phyloP scores from a whole-genome alignment of 2,113 vertebrate genomes.

The Rhinolophus sinicus region DNA sequence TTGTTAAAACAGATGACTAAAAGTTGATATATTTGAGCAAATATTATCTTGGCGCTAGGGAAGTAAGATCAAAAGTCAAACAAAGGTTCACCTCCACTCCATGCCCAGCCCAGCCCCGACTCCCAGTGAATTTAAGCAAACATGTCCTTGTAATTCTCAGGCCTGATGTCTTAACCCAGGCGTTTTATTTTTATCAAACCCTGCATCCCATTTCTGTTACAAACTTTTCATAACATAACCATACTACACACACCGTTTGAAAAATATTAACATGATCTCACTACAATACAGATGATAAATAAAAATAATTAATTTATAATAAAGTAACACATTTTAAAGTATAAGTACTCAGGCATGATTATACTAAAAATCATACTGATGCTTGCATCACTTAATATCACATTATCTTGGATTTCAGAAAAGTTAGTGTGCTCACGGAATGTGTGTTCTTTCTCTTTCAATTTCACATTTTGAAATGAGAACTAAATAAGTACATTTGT shows the following conservation, averaged over 20 bases:
- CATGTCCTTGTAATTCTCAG: background rate
- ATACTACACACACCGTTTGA: background rate
- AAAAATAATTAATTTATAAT: background rate
- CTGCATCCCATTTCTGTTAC: background rate
- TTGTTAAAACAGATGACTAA: constrained; percentile 21
- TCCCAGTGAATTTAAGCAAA: background rate
- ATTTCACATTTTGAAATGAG: background rate
- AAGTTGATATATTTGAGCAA: background rate
- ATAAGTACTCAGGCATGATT: background rate
- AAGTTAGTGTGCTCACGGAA: background rate
- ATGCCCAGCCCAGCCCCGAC: too few relatives aligned
- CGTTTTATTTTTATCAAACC: background rate
- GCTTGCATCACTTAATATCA: background rate
- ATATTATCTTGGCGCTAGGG: background rate
- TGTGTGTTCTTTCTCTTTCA: background rate
- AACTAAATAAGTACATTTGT: background rate
- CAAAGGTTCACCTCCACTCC: background rate
- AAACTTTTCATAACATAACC: background rate
- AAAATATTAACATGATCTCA: background rate
- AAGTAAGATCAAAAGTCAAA: background rate
- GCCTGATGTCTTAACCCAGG: background rate
- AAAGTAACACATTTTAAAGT: constrained; percentile 11
- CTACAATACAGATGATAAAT: background rate
- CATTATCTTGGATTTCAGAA: background rate
- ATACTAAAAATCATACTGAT: background rate